Conservation (phyloP, 1,140 invertebrate species). For the Drosophila simulans region DNA sequence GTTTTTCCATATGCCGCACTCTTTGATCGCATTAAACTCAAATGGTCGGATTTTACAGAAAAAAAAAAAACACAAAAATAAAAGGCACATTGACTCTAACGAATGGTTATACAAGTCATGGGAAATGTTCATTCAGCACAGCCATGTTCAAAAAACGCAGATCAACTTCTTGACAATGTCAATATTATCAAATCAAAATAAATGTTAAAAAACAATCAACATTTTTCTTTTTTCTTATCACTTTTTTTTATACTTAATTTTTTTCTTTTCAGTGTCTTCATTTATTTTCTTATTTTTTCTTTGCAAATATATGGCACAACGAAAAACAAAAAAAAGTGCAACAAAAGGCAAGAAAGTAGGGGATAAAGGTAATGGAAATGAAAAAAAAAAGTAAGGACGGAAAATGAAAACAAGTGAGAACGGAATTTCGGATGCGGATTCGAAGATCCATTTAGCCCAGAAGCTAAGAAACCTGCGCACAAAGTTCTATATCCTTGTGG, state of each 20-base stretch:
- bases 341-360: slow-evolving; percentile 44
- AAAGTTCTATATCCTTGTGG: slow-evolving; percentile 1
- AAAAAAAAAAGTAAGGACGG: slow-evolving; percentile 19
- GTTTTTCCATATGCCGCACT: slow-evolving; percentile 72
- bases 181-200: slow-evolving; percentile 60
- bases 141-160: slow-evolving; percentile 94
- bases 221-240: slow-evolving; percentile 21
- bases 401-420: slow-evolving; percentile 18
- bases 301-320: slow-evolving; percentile 36
- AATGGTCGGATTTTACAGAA: slow-evolving; percentile 18
- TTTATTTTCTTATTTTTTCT: slow-evolving; percentile 1
- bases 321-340: slow-evolving; percentile 54
- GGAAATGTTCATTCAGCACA: slow-evolving; percentile 85
- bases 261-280: slow-evolving; percentile 14
- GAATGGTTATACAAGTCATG: slow-evolving; percentile 44
- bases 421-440: slow-evolving; percentile 12
- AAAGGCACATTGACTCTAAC: slow-evolving; percentile 42
- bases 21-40: slow-evolving; percentile 23
- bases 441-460: slow-evolving; percentile 3
- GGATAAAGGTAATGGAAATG: slow-evolving; percentile 20
- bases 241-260: slow-evolving; percentile 15
- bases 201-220: slow-evolving; percentile 49
- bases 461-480: slow-evolving; percentile 20
- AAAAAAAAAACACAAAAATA: slow-evolving; percentile 71
- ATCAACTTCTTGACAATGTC: slow-evolving; percentile 95